These are phyloP conservation scores for Ptychodera flava DNA, from an alignment of 35 echinoderm and acorn worm genomes.

Conservation along the genomic window DNA sequence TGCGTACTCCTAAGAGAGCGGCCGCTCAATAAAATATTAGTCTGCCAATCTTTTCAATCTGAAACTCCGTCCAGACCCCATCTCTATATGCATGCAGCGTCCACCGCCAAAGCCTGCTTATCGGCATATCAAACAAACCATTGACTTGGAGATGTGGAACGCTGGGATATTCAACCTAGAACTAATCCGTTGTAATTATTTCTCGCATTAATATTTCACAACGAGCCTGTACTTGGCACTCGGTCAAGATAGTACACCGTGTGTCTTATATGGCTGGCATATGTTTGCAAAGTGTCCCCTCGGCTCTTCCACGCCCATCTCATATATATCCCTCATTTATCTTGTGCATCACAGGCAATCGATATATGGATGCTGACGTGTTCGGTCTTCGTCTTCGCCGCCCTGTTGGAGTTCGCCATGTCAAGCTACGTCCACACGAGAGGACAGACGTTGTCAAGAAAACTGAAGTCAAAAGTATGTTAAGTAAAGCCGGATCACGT, in stretches of 20 bases:
- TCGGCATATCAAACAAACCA: too few relatives aligned
- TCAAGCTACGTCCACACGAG: constrained; percentile 58
- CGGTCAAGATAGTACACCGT: neutral
- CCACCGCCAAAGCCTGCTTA: too few relatives aligned
- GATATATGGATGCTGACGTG: constrained; percentile 20
- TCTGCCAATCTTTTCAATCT: too few relatives aligned
- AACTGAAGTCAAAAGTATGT: neutral
- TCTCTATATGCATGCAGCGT: too few relatives aligned
- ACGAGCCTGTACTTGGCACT: neutral
- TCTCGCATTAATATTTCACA: neutral
- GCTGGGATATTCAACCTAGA: neutral
- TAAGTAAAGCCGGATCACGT: too few relatives aligned
- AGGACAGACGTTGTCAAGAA: neutral
- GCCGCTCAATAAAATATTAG: too few relatives aligned
- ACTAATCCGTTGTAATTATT: neutral
- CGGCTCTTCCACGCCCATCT: neutral
- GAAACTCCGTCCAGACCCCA: too few relatives aligned
- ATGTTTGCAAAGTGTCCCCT: too few relatives aligned
- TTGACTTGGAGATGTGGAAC: too few relatives aligned
- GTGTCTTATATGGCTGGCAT: too few relatives aligned
- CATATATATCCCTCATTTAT: neutral
- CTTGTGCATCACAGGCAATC: neutral
- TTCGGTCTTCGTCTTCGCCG: constrained; percentile 81
- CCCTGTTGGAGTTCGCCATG: constrained; percentile 73
- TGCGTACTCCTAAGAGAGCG: too few relatives aligned